phyloP scores from a whole-genome alignment of 2,797 vertebrate species.

The Pygocentrus nattereri region DNA sequence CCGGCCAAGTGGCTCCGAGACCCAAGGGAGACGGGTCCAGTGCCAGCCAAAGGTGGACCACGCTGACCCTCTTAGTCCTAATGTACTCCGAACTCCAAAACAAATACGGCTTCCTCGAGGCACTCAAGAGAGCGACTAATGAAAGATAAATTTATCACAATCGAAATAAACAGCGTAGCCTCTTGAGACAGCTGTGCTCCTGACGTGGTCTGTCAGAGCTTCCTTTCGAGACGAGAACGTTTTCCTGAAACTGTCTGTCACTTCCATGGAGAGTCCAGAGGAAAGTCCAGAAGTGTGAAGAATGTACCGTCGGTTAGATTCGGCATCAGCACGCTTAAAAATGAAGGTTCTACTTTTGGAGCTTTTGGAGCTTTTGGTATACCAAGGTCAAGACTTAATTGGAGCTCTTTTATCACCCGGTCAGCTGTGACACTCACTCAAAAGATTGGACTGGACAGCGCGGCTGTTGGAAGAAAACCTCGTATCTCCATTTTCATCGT shows the following conservation, averaged over 20 bases:
- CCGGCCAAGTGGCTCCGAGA: conserved; percentile 2
- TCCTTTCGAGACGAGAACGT: not conserved
- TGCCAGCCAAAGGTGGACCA: conserved; percentile 48
- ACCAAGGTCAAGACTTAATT: too few relatives aligned
- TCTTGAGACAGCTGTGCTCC: conserved; percentile 28
- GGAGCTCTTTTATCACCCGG: too few relatives aligned
- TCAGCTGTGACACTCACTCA: too few relatives aligned
- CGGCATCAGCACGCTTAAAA: not conserved
- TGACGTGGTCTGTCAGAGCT: conserved; percentile 41
- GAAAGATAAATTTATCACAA: conserved; percentile 56
- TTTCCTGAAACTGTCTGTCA: conserved; percentile 10
- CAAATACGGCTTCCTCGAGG: conserved; percentile 53
- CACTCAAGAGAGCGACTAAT: conserved; percentile 41
- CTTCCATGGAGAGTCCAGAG: not conserved
- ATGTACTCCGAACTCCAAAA: conserved; percentile 49
- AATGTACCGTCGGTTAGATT: not conserved
- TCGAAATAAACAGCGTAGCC: conserved; percentile 54
- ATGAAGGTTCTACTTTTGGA: not conserved
- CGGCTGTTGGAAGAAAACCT: too few relatives aligned
- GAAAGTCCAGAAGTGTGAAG: not conserved
- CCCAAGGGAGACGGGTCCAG: conserved; percentile 27
- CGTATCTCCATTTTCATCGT: too few relatives aligned
- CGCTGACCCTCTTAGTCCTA: conserved; percentile 41
- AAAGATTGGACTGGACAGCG: too few relatives aligned
- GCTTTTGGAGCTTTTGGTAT: too few relatives aligned